Evolutionary conservation across 2,797 vertebrate species (phyloP).

Genomic region (Accipiter superciliosus): DNA sequence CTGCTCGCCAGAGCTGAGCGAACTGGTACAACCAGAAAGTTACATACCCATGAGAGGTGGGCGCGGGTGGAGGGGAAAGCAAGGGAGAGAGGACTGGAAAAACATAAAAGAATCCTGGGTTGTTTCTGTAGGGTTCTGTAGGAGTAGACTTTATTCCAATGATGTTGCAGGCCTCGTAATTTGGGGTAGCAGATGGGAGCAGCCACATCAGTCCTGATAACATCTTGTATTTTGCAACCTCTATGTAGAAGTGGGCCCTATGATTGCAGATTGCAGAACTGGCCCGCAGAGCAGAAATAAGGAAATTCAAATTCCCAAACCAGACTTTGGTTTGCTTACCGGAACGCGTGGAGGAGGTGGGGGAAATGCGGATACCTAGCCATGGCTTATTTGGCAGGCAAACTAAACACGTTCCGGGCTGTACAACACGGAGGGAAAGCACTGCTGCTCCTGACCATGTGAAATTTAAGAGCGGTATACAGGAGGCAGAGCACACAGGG

Average conservation of each 20-base stretch:
- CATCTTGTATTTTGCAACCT: slow-evolving; percentile 5
- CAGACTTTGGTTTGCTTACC: not conserved
- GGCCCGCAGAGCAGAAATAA: not conserved
- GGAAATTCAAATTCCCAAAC: slow-evolving; percentile 12
- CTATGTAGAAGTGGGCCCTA: not conserved
- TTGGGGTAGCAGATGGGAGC: not conserved
- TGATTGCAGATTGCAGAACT: slow-evolving; percentile 1
- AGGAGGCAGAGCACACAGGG: not conserved
- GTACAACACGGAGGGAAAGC: not conserved
- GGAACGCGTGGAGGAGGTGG: not conserved
- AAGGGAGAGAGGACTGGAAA: not conserved
- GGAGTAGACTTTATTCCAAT: not conserved
- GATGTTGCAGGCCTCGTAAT: not conserved
- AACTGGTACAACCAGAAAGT: slow-evolving; percentile 53
- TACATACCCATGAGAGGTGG: not conserved
- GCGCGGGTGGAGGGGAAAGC: not conserved
- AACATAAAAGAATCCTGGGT: not conserved
- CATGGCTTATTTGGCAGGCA: slow-evolving; percentile 27
- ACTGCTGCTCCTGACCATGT: not conserved
- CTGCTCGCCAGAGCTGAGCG: not conserved
- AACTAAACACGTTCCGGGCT: not conserved
- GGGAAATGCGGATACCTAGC: not conserved
- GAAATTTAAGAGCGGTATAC: not conserved
- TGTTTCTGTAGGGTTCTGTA: not conserved
- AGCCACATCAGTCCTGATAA: not conserved